A percentile compares a stretch with the other conserved stretches of the same genome.
These are phyloP conservation scores for Anagyrus pseudococci DNA, from an alignment of 2,888 invertebrate genomes.

Conservation along the genomic window DNA sequence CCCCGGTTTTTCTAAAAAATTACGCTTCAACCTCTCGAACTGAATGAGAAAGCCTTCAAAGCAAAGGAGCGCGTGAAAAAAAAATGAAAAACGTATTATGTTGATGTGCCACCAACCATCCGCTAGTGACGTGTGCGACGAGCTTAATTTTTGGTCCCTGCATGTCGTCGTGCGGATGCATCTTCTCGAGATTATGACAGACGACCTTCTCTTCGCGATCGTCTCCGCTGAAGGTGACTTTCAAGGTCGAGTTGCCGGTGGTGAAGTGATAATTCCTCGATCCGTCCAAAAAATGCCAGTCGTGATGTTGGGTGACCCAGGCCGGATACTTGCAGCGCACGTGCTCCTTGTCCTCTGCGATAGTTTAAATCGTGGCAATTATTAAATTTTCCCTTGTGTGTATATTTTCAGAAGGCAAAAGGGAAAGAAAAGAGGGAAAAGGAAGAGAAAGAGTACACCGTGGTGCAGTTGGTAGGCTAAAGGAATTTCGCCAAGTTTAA, in stretches of 20 bases:
- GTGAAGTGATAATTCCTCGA: constrained; percentile 76
- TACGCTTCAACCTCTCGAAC: too few relatives aligned
- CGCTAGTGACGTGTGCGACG: constrained; percentile 78
- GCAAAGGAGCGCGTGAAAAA: too few relatives aligned
- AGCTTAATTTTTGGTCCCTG: constrained; percentile 68
- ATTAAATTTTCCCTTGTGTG: too few relatives aligned
- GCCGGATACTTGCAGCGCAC: constrained; percentile 78
- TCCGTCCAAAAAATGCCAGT: constrained; percentile 81
- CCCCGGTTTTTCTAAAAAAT: too few relatives aligned
- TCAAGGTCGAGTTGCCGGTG: constrained; percentile 75
- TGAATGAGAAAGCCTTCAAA: too few relatives aligned
- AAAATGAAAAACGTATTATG: background rate
- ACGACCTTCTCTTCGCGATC: constrained; percentile 58
- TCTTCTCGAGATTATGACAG: constrained; percentile 55
- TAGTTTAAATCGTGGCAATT: too few relatives aligned
- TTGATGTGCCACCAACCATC: constrained; percentile 68
- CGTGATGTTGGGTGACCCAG: constrained; percentile 81
- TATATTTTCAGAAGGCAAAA: too few relatives aligned
- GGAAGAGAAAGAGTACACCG: too few relatives aligned
- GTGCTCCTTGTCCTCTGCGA: constrained; percentile 78
- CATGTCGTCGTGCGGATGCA: constrained; percentile 50
- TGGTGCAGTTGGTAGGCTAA: too few relatives aligned
- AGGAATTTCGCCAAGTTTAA: too few relatives aligned
- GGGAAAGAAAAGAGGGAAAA: constrained; percentile 22
- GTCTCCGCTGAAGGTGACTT: constrained; percentile 63